These are phyloP conservation scores for Sebastes vulpes DNA, from an alignment of 2,797 vertebrate species.

Conservation along the genomic window DNA sequence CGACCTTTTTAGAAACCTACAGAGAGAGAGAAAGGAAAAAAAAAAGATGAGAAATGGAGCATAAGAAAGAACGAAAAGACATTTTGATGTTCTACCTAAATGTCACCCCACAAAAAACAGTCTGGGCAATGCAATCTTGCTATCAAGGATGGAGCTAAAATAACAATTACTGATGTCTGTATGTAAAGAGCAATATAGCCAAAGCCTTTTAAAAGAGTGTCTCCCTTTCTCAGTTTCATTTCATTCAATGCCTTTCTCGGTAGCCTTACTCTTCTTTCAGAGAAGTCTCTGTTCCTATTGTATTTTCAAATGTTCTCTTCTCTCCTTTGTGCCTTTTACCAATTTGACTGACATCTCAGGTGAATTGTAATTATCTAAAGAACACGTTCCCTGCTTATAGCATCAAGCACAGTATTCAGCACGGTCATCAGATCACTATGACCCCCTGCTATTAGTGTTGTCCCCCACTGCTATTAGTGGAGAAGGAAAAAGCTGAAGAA, in stretches of 20 bases:
- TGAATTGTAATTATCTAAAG: constrained; percentile 31
- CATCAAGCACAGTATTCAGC: neutral
- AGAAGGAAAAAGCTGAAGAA: neutral
- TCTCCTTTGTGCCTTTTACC: constrained; percentile 7
- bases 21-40: constrained; percentile 3
- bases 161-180: constrained; percentile 29
- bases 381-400: neutral
- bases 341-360: constrained; percentile 5
- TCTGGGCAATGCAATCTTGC: constrained; percentile 12
- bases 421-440: constrained; percentile 7
- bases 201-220: constrained; percentile 6
- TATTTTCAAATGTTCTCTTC: constrained; percentile 8
- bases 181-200: neutral
- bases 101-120: constrained; percentile 37
- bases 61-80: neutral
- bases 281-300: constrained; percentile 7
- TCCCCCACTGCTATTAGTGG: constrained; percentile 8
- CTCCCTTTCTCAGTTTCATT: constrained; percentile 29
- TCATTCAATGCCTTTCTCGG: constrained; percentile 20
- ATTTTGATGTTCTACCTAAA: constrained; percentile 37
- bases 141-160: constrained; percentile 7
- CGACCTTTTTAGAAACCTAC: constrained; percentile 98
- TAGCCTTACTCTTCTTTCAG: constrained; percentile 1
- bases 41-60: neutral
- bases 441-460: neutral